Conservation (phyloP, 2,113 vertebrate genomes). For the Pontoporia blainvillei region DNA sequence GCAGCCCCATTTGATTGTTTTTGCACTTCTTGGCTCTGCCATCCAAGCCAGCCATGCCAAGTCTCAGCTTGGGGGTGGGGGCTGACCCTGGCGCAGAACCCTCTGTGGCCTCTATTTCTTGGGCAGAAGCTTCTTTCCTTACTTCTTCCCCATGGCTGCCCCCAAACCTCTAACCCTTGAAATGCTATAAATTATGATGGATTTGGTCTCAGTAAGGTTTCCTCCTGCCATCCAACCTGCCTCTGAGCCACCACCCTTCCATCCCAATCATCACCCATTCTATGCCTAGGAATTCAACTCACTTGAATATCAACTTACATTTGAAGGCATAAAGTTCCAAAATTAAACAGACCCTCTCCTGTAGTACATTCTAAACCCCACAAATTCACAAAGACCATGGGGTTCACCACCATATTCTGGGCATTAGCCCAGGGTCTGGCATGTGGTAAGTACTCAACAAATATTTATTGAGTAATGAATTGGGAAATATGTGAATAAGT, state of each 20-base stretch:
- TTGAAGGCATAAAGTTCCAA: neutral
- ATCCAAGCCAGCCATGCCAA: conserved; percentile 39
- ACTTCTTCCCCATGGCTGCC: neutral
- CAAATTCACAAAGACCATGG: neutral
- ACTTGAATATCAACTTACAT: neutral
- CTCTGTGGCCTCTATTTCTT: neutral
- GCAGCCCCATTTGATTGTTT: conserved; percentile 57
- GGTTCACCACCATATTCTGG: neutral
- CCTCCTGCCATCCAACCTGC: neutral
- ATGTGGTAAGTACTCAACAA: neutral
- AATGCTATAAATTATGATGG: neutral
- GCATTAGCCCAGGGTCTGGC: neutral
- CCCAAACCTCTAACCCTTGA: neutral
- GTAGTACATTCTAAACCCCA: neutral
- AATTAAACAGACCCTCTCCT: neutral
- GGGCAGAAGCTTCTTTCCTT: neutral
- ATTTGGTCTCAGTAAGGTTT: neutral
- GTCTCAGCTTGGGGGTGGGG: conserved; percentile 5
- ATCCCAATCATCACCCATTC: neutral
- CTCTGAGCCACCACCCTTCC: neutral
- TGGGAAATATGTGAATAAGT: neutral
- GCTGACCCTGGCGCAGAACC: conserved; percentile 5
- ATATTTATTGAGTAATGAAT: neutral
- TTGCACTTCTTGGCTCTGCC: conserved; percentile 50
- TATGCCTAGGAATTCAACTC: neutral